These are phyloP conservation scores for Fringilla coelebs DNA, from an alignment of 2,797 vertebrate genomes.

Conservation along the genomic window DNA sequence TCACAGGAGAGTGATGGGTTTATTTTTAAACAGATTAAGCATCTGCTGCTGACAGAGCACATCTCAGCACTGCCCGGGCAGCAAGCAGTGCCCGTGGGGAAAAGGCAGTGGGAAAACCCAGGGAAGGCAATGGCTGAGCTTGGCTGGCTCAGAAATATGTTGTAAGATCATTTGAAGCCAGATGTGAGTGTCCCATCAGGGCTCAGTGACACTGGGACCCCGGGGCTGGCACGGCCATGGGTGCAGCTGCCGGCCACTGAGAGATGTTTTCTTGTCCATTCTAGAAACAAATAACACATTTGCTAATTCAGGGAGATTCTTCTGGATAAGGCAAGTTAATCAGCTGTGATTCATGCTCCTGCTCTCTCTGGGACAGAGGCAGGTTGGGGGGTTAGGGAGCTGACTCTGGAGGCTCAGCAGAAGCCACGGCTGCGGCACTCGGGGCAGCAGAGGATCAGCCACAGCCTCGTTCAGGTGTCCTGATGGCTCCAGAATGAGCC, in stretches of 20 bases:
- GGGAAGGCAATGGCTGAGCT: rapidly evolving
- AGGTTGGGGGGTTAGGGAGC: neutral
- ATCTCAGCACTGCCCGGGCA: neutral
- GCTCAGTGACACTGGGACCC: neutral
- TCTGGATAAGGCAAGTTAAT: neutral
- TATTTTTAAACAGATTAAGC: slow-evolving; percentile 50
- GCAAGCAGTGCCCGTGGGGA: neutral
- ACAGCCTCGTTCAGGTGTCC: neutral
- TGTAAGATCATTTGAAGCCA: neutral
- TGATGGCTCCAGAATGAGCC: neutral
- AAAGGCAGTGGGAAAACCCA: neutral
- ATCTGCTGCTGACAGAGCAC: slow-evolving; percentile 35
- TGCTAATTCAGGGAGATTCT: slow-evolving; percentile 31
- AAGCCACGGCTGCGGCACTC: neutral
- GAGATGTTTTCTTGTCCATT: neutral
- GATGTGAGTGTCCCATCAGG: neutral
- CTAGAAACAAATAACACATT: neutral
- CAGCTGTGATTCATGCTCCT: neutral
- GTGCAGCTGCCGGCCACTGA: neutral
- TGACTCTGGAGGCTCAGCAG: neutral
- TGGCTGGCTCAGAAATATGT: neutral
- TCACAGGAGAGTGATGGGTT: neutral
- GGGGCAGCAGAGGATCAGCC: neutral
- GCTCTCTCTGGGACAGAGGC: neutral
- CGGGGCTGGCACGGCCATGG: neutral